Percentiles rank a stretch among this genome's conserved stretches.
Evolutionary conservation across 2,113 vertebrate species (phyloP).

Genomic region (Pelodiscus sinensis): DNA sequence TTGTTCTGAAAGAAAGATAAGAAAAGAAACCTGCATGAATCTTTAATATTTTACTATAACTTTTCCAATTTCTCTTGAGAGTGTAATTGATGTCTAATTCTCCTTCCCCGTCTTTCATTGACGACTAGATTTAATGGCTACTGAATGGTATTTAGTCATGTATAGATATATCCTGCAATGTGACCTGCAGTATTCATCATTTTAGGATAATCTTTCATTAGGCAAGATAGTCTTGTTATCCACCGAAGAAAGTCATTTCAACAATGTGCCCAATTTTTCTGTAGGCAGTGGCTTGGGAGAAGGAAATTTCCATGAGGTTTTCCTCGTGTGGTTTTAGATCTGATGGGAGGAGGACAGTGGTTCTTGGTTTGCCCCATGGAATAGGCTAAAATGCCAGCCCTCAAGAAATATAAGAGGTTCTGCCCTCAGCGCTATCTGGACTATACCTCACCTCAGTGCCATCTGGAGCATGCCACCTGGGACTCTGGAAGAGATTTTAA

Average conservation of each 20-base stretch:
- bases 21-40: background rate
- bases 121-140: background rate
- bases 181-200: background rate
- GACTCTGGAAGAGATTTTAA: too few relatives aligned
- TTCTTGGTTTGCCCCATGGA: background rate
- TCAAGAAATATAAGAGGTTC: background rate
- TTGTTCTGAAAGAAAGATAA: background rate
- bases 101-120: background rate
- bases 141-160: background rate
- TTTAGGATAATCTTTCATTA: background rate
- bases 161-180: background rate
- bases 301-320: background rate
- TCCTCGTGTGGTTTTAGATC: background rate
- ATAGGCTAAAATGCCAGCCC: background rate
- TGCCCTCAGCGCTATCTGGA: background rate
- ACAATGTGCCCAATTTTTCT: background rate
- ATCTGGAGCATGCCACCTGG: too few relatives aligned
- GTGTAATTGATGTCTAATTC: background rate
- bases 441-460: too few relatives aligned
- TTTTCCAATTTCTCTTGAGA: background rate
- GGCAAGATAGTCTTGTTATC: background rate
- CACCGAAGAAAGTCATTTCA: background rate
- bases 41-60: background rate
- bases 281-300: background rate
- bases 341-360: background rate